Base-by-base conservation (phyloP, 2,888 invertebrate genomes). In the Diloba caeruleocephala region DNA sequence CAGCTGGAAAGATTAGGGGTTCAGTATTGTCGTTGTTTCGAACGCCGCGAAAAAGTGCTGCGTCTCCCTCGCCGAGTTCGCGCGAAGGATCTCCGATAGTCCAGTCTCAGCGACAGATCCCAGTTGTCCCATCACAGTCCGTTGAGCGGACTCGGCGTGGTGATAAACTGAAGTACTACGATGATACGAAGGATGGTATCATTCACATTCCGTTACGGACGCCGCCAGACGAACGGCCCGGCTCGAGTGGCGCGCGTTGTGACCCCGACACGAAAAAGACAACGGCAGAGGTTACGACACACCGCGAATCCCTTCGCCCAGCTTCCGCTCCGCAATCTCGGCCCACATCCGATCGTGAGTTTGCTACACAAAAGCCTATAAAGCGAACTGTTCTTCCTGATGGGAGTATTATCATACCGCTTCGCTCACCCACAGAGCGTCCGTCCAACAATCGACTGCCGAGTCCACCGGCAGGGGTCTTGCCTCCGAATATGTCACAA, bases 131-230 rank as follows among this genome's bases (percentile, higher is more conserved):
- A n/a, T 48, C 56, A 6, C 56, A 61, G 3, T 50, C 67, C 1
- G 7, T 37, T 2, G 71, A 64, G 49, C 79, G 69, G 28, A 55
- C 55, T 15, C 72, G 67, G 1, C 78, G 78, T 28, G 80, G 76
- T 6, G 90, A 90, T 57, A 87, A 84, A 34, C 87, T 91, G 31
- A 94, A 94, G 60, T 95, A 95, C 80, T 95, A 96, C 76, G 96
- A 96, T 67, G 94, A 95, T 36, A 93, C 95, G 0, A 87, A 94
- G 28, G 95, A 95, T 70, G 96, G 95, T 0, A 94, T 95, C 45
- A 95, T 97, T 44, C 95, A 96, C 62, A 96, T 97, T 71, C 96
- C 96, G 0, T 82, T 97, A 50, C 96, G 96, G 61, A 96, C 96
- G n/a, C 96, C 96, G 2, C 96, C 96, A 0, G 96, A 96, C 58